These are phyloP conservation scores for Nemapogon koenigi DNA, from an alignment of 2,888 invertebrate species.

Conservation along the genomic window DNA sequence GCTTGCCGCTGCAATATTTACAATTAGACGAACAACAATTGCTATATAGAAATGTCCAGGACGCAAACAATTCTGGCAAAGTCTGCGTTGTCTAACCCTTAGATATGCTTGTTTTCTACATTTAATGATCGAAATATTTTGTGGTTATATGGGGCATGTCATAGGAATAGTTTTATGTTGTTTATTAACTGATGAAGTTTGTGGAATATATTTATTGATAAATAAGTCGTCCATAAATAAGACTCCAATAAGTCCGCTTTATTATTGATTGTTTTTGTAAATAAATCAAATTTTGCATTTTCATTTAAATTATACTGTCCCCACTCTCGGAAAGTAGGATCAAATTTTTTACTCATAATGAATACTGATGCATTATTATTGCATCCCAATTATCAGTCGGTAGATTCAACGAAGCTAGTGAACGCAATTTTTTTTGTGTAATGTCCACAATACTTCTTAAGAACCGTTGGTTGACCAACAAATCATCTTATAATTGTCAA, in stretches of 20 bases:
- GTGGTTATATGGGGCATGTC: too few relatives aligned
- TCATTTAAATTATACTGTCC: not conserved
- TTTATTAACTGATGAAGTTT: not conserved
- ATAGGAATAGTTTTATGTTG: too few relatives aligned
- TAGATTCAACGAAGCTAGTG: not conserved
- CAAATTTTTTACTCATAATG: not conserved
- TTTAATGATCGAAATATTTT: too few relatives aligned
- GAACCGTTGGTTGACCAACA: too few relatives aligned
- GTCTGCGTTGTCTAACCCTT: too few relatives aligned
- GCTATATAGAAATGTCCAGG: not conserved
- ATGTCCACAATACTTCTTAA: not conserved
- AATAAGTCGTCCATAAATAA: too few relatives aligned
- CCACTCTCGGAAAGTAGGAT: not conserved
- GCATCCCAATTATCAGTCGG: not conserved
- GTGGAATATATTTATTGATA: not conserved
- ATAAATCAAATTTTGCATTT: not conserved
- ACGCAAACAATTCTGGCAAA: not conserved
- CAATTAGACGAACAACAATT: not conserved
- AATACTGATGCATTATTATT: not conserved
- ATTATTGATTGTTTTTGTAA: not conserved
- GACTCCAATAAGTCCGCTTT: not conserved
- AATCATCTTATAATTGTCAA: too few relatives aligned
- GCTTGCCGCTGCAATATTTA: not conserved
- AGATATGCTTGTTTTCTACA: too few relatives aligned
- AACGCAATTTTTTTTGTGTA: not conserved